phyloP scores from a whole-genome alignment of 2,113 vertebrate genomes.

The Protomyctophum bolini region DNA sequence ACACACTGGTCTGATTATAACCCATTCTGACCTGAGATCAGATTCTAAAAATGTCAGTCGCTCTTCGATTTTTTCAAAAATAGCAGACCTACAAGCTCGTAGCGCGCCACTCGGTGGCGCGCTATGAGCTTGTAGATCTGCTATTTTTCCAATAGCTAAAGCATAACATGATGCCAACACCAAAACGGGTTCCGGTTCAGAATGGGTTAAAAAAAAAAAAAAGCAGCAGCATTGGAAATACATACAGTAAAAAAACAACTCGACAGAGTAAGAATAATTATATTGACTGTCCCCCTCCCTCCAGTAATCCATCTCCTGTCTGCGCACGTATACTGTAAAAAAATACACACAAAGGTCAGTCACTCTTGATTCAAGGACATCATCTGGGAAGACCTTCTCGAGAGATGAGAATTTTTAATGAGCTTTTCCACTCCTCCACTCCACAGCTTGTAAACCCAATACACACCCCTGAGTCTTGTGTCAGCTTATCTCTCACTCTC shows the following conservation, averaged over 20 bases:
- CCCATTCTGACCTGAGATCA: no score
- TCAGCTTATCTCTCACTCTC: neutral
- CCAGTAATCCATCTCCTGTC: neutral
- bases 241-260: constrained; percentile 8
- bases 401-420: constrained; percentile 18
- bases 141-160: no score
- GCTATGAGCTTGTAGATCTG: no score
- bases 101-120: no score
- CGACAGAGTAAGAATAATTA: neutral
- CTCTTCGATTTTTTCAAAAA: no score
- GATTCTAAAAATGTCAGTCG: no score
- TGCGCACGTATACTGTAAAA: neutral
- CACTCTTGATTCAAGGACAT: neutral
- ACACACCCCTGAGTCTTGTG: neutral
- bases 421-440: neutral
- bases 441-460: constrained; percentile 26
- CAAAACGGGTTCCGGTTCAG: no score
- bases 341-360: constrained; percentile 8
- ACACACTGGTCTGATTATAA: no score
- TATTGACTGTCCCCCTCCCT: neutral
- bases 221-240: constrained; percentile 19
- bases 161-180: no score
- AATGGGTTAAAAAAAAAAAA: no score
- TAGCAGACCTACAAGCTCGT: no score
- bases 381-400: neutral